Evolutionary conservation across 2,113 vertebrate genomes (phyloP).

Genomic region (Pristiophorus japonicus): DNA sequence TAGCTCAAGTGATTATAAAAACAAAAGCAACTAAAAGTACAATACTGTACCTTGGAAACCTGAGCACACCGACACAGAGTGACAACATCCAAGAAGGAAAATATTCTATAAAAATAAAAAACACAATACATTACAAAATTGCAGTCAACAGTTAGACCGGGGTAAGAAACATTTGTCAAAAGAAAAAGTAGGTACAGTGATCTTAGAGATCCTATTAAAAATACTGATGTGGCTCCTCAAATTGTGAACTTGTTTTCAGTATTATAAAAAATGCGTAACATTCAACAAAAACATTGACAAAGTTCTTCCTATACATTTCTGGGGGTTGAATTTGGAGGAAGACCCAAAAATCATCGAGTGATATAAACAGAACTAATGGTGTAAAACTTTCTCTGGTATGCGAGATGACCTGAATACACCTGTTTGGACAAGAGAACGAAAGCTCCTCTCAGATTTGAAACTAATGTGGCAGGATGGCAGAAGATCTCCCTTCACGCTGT

Average conservation of each 20-base stretch:
- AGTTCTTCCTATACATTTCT: neutral
- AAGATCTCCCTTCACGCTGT: neutral
- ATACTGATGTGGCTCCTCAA: too few relatives aligned
- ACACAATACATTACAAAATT: neutral
- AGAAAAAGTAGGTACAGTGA: neutral
- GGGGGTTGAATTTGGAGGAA: neutral
- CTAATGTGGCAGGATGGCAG: neutral
- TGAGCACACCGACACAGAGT: slow-evolving; percentile 90
- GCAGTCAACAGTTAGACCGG: neutral
- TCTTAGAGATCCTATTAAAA: neutral
- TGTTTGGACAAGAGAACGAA: neutral
- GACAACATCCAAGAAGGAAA: slow-evolving; percentile 93
- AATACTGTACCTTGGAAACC: slow-evolving; percentile 78
- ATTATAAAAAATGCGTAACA: too few relatives aligned
- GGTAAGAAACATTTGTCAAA: neutral
- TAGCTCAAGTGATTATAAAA: neutral
- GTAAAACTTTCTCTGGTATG: neutral
- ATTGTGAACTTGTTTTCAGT: too few relatives aligned
- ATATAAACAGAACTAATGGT: neutral
- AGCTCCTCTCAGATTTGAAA: neutral
- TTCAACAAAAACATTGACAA: neutral
- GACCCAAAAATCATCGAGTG: neutral
- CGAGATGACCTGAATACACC: neutral
- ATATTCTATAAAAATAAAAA: slow-evolving; percentile 72
- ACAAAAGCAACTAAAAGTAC: neutral